Evolutionary conservation across 2,113 vertebrate genomes (phyloP).

Genomic region (Heterocephalus glaber): DNA sequence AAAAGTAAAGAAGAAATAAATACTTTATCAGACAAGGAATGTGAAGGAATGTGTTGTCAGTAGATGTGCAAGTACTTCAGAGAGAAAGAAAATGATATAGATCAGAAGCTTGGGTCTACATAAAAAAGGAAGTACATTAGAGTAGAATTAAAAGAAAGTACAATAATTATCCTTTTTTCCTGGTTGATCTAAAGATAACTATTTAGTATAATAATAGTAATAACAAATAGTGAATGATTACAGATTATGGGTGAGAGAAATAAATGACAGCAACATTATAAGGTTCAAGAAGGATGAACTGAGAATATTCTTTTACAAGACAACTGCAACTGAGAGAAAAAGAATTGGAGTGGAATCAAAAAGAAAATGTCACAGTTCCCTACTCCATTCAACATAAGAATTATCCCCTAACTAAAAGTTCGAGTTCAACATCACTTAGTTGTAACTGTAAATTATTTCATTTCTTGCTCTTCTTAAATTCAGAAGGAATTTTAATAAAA

Average conservation of each 20-base stretch:
- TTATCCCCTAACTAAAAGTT: background rate
- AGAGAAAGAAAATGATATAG: slow-evolving; percentile 6
- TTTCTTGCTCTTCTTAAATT: background rate
- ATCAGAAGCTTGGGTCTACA: background rate
- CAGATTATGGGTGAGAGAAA: background rate
- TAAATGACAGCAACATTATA: background rate
- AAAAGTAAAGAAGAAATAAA: slow-evolving; percentile 52
- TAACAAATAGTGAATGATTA: background rate
- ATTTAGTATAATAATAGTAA: background rate
- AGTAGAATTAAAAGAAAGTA: background rate
- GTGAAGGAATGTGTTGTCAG: background rate
- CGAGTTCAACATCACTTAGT: background rate
- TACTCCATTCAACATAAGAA: background rate
- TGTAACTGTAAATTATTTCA: background rate
- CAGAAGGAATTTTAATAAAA: background rate
- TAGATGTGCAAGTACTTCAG: slow-evolving; percentile 25
- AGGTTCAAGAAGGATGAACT: background rate
- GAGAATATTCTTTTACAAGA: background rate
- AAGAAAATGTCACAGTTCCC: background rate
- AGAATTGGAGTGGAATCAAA: background rate
- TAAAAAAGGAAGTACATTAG: background rate
- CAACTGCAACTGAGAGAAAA: background rate
- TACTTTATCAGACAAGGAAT: slow-evolving; percentile 41
- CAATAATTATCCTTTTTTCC: background rate
- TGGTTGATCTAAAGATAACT: background rate